Percentiles rank a stretch among this genome's conserved stretches.
phyloP scores from a whole-genome alignment of 2,888 invertebrate species.

The Heliconius charithonia region DNA sequence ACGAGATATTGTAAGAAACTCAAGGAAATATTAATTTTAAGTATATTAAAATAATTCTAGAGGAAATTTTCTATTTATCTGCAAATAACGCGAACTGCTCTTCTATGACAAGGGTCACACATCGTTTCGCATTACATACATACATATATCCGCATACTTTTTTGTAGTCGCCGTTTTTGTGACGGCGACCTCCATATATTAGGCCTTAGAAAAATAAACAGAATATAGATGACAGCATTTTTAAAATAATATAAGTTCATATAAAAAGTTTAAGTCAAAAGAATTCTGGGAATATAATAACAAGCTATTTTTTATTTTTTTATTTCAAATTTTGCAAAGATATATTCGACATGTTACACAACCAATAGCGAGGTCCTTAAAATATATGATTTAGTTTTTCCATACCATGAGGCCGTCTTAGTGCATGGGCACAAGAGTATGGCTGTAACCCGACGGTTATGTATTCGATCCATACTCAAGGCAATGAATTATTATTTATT shows the following conservation, averaged over 20 bases:
- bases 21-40: too few relatives aligned
- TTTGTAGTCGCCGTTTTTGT: slow-evolving; percentile 49
- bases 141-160: slow-evolving; percentile 45
- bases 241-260: not conserved
- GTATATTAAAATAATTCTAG: slow-evolving; percentile 19
- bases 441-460: too few relatives aligned
- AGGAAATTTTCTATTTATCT: slow-evolving; percentile 53
- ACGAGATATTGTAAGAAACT: too few relatives aligned
- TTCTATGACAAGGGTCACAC: slow-evolving; percentile 54
- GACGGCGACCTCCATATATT: slow-evolving; percentile 50
- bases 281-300: not conserved
- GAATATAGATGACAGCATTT: not conserved
- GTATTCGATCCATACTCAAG: too few relatives aligned
- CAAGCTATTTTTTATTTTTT: too few relatives aligned
- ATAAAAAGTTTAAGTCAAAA: not conserved
- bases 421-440: too few relatives aligned
- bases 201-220: slow-evolving; percentile 26
- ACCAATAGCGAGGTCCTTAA: too few relatives aligned
- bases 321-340: too few relatives aligned
- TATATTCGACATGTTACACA: too few relatives aligned
- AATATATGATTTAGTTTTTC: too few relatives aligned
- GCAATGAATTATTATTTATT: too few relatives aligned
- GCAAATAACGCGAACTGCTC: slow-evolving; percentile 48
- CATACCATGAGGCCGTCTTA: too few relatives aligned
- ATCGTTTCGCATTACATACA: slow-evolving; percentile 50